Evolutionary conservation across 2,797 vertebrate species (phyloP).

Genomic region (Megaceryle alcyon): DNA sequence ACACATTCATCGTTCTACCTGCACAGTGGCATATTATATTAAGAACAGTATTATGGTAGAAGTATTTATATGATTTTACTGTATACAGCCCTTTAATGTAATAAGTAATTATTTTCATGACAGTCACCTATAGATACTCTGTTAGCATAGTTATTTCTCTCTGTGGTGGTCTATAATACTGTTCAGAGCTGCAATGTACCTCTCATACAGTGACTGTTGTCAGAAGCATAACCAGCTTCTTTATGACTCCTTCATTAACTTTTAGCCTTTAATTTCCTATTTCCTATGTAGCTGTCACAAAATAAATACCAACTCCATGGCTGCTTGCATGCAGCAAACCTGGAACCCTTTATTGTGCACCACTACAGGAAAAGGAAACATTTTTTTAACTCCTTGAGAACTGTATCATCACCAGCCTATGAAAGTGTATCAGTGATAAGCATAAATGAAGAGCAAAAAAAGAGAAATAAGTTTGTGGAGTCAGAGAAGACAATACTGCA

Average conservation of each 20-base stretch:
- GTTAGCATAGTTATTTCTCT: not conserved
- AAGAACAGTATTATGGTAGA: not conserved
- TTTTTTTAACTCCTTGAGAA: slow-evolving; percentile 5
- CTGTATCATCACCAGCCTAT: not conserved
- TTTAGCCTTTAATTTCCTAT: slow-evolving; percentile 45
- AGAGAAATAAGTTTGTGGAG: not conserved
- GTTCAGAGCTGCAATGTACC: not conserved
- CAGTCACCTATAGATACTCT: not conserved
- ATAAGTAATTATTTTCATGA: not conserved
- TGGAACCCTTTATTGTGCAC: not conserved
- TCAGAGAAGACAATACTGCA: not conserved
- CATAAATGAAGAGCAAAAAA: not conserved
- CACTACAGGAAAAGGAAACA: not conserved
- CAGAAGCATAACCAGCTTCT: not conserved
- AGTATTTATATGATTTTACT: not conserved
- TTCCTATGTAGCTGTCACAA: slow-evolving; percentile 4
- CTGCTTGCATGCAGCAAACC: not conserved
- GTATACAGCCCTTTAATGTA: not conserved
- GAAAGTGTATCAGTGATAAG: not conserved
- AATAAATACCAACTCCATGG: not conserved
- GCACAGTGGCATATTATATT: not conserved
- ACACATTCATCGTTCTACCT: not conserved
- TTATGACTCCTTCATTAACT: slow-evolving; percentile 13
- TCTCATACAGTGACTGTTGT: not conserved
- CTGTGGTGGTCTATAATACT: not conserved